Evolutionary conservation across 2,888 invertebrate genomes (phyloP).

Genomic region (Yponomeuta malinellus): DNA sequence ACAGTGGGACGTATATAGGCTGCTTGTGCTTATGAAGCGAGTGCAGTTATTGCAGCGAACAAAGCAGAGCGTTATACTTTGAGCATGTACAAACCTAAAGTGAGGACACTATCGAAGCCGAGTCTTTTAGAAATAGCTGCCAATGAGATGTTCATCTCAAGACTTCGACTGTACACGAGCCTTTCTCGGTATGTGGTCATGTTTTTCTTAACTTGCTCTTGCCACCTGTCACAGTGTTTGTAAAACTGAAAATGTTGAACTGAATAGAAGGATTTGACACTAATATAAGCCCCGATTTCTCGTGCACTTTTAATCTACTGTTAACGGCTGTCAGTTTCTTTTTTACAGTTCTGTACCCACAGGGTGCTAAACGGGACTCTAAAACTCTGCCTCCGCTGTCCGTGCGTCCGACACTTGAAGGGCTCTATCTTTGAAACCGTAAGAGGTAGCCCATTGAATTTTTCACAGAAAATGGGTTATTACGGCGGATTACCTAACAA

Average conservation of each 20-base stretch:
- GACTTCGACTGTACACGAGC: constrained; percentile 68
- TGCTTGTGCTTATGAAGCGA: background rate
- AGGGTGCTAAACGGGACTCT: too few species aligned
- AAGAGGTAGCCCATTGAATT: too few species aligned
- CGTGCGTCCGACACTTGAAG: too few species aligned
- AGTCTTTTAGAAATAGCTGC: constrained; percentile 75
- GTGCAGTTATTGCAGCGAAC: background rate
- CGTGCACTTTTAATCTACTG: too few species aligned
- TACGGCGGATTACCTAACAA: too few species aligned
- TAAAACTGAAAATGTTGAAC: constrained; percentile 81
- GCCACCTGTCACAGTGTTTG: constrained; percentile 84
- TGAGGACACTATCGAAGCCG: constrained; percentile 70
- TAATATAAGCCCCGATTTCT: constrained; percentile 17
- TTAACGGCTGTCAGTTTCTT: too few species aligned
- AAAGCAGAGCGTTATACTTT: background rate
- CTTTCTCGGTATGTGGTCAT: constrained; percentile 78
- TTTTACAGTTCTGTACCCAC: too few species aligned
- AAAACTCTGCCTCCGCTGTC: too few species aligned
- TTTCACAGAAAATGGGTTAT: too few species aligned
- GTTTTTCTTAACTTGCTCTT: constrained; percentile 81
- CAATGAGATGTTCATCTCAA: constrained; percentile 75
- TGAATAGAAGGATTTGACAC: constrained; percentile 36
- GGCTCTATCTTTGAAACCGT: too few species aligned
- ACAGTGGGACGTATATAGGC: too few species aligned
- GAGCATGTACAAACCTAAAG: constrained; percentile 62